phyloP scores from a whole-genome alignment of 2,113 vertebrate genomes.

The Gasterosteus nipponicus region DNA sequence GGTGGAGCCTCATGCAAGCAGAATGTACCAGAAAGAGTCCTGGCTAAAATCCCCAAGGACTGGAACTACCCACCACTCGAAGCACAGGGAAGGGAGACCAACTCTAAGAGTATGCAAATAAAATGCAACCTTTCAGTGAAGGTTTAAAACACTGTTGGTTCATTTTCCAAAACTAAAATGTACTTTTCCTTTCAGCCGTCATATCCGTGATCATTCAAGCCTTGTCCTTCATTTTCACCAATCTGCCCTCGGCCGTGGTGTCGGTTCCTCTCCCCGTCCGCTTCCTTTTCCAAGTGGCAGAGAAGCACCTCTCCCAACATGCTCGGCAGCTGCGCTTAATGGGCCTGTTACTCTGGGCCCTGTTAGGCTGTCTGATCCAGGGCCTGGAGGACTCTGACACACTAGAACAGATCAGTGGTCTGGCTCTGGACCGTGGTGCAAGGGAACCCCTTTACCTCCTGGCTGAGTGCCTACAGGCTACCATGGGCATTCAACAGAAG shows the following conservation, averaged over 20 bases:
- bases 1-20: slow-evolving; percentile 70
- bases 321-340: slow-evolving; percentile 85
- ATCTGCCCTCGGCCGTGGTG: slow-evolving; percentile 90
- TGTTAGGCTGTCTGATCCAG: slow-evolving; percentile 89
- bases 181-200: slow-evolving; percentile 75
- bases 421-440: slow-evolving; percentile 85
- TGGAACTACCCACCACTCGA: slow-evolving; percentile 88
- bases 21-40: slow-evolving; percentile 82
- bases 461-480: slow-evolving; percentile 88
- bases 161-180: slow-evolving; percentile 8
- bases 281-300: slow-evolving; percentile 91
- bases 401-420: slow-evolving; percentile 86
- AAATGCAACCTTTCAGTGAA: neutral
- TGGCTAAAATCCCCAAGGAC: slow-evolving; percentile 88
- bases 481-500: slow-evolving; percentile 84
- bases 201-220: slow-evolving; percentile 86
- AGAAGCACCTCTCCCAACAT: slow-evolving; percentile 90
- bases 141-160: neutral
- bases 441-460: slow-evolving; percentile 88
- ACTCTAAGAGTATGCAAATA: slow-evolving; percentile 79
- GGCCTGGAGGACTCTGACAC: slow-evolving; percentile 88
- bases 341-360: slow-evolving; percentile 90
- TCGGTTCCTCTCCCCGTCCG: slow-evolving; percentile 91
- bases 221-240: slow-evolving; percentile 92
- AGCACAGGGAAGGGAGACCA: slow-evolving; percentile 75